A percentile compares a stretch with the other conserved stretches of the same genome.
phyloP scores from a whole-genome alignment of 1,140 invertebrate species.

The Phthorimaea operculella region DNA sequence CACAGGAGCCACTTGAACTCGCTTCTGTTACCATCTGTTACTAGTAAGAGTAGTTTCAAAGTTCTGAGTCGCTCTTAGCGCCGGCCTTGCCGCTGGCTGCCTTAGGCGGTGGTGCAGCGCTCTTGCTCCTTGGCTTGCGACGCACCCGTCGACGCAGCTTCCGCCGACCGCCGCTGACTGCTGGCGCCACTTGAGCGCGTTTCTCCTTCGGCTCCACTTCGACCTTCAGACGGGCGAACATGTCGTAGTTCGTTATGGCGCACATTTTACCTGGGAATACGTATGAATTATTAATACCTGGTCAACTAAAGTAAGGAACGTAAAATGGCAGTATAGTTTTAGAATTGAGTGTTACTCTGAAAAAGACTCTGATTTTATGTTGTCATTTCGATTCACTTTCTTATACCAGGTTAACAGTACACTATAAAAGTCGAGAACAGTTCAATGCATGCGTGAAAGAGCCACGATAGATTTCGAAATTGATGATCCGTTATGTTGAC shows the following conservation, averaged over 20 bases:
- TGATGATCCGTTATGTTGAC: not conserved
- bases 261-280: slow-evolving; percentile 67
- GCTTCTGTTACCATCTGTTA: no score
- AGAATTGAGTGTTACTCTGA: no score
- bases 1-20: no score
- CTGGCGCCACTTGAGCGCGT: slow-evolving; percentile 31
- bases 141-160: slow-evolving; percentile 35
- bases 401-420: no score
- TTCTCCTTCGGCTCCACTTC: slow-evolving; percentile 51
- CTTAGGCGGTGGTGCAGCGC: slow-evolving; percentile 35
- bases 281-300: slow-evolving; percentile 15
- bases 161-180: slow-evolving; percentile 32
- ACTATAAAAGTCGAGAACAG: no score
- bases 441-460: no score
- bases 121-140: slow-evolving; percentile 58
- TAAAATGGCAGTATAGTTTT: no score
- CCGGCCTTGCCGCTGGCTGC: slow-evolving; percentile 27
- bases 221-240: slow-evolving; percentile 55
- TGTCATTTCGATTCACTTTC: no score
- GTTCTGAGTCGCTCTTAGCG: slow-evolving; percentile 61
- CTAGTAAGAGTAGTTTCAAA: slow-evolving; percentile 18
- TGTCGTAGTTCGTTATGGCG: slow-evolving; percentile 62
- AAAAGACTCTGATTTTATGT: no score
- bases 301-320: no score
- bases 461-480: no score